phyloP scores from a whole-genome alignment of 2,888 invertebrate species.

The Acheta domesticus region DNA sequence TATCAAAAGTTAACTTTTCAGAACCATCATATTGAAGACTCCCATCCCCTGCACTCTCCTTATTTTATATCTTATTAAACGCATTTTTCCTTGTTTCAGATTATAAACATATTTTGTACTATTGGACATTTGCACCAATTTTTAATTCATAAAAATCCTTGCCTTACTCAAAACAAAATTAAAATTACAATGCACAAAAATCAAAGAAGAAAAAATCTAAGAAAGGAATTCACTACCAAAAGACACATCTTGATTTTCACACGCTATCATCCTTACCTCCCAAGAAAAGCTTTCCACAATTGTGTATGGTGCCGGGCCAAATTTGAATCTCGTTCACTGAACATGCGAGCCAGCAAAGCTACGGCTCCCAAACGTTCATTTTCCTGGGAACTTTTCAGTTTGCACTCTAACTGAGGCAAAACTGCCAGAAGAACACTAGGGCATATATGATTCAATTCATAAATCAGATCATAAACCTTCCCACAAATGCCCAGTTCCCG shows the following conservation, averaged over 20 bases:
- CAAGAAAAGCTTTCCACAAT: conserved; percentile 90
- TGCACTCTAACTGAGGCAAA: conserved; percentile 92
- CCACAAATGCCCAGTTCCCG: conserved; percentile 71
- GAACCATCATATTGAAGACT: too few relatives aligned
- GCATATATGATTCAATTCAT: conserved; percentile 91
- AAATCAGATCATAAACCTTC: conserved; percentile 92
- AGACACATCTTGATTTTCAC: too few relatives aligned
- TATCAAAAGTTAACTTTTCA: too few relatives aligned
- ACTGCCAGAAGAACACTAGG: conserved; percentile 82
- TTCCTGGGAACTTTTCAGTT: conserved; percentile 87
- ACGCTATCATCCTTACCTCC: conserved; percentile 52
- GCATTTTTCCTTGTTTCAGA: too few relatives aligned
- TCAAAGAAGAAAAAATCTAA: not conserved
- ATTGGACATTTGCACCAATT: not conserved
- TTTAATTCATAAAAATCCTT: not conserved
- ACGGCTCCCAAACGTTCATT: conserved; percentile 84
- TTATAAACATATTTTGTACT: too few relatives aligned
- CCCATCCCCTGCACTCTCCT: too few relatives aligned
- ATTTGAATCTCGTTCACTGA: conserved; percentile 88
- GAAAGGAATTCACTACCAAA: too few relatives aligned
- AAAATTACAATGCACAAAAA: not conserved
- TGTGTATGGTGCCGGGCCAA: conserved; percentile 81
- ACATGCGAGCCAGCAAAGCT: conserved; percentile 89
- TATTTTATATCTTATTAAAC: too few relatives aligned
- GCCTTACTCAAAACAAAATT: too few relatives aligned